Base-by-base conservation (phyloP, 2,113 vertebrate genomes). In the Petrocephalus microphthalmus region DNA sequence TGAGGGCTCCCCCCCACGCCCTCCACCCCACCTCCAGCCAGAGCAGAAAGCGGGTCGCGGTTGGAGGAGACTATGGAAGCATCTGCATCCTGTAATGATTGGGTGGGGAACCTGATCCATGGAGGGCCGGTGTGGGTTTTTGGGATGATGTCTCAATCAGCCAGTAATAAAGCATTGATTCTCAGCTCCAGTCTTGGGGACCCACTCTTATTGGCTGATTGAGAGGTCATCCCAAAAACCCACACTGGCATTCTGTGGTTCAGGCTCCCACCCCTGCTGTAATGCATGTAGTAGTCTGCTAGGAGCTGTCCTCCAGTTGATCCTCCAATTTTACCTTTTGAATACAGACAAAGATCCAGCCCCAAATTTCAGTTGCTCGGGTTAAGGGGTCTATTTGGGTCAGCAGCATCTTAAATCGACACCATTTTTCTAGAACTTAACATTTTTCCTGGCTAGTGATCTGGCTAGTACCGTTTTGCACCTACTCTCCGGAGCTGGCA, bases 1-100 rank as follows among this genome's bases (percentile, higher is more conserved):
- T 99, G 94, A 96, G 96, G 6, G n/a, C n/a, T 17, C 42, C 37
- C 42, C 74, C 37, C 74, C 6, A 8, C 3, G 29, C 78, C 78
- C 17, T 82, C 78, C 15, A 3, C 19, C 33, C 6, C 7, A 45
- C 37, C 19, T 7, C 11, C 49, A 67, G 22, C n/a, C 7, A 2
- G 60, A 29, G 60, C 15, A 1, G 37, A 42, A 33, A 20, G 29
- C 20, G 37, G 74, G 33, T 37, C 60, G 42, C 33, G 0, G 20
- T 22, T 57, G 67, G 67, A 7, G 25, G 25, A 22, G 0, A 0
- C 25, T 8, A 29, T 29, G 25, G 60, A 29, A 19, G 11, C n/a
- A 29, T 67, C 60, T 29, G 25, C 60, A 25, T 29, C 8, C 60
- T 67, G 7, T n/a, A n/a, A n/a, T n/a, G n/a, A n/a, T n/a, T n/a